Evolutionary conservation across 2,888 invertebrate species (phyloP), one percentile per base, ranked within the genome.

Genomic region (Tinea semifulvella): DNA sequence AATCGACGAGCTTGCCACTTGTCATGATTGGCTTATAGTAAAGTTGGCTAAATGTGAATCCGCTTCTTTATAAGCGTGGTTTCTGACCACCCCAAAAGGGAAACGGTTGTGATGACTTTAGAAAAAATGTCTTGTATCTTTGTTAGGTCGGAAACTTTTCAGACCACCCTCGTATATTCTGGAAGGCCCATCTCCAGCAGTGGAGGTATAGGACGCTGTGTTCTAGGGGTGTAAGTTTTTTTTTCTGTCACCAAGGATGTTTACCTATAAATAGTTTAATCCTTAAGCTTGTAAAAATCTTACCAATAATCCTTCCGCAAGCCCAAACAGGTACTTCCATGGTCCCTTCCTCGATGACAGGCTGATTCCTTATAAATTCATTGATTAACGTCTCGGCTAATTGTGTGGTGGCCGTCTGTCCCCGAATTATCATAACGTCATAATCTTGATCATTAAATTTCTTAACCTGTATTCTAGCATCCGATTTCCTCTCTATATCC

Each of bases 241-340:
- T n/a, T n/a, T n/a, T n/a, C n/a, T n/a, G n/a, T n/a, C n/a, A n/a
- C n/a, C n/a, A n/a, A n/a, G n/a, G n/a, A n/a, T n/a, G n/a, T n/a
- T n/a, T n/a, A n/a, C n/a, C n/a, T n/a, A n/a, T n/a, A n/a, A n/a
- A n/a, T n/a, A n/a, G n/a, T n/a, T n/a, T n/a, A n/a, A n/a, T n/a
- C n/a, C n/a, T n/a, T n/a, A n/a, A n/a, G n/a, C n/a, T n/a, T n/a
- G n/a, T n/a, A 7, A 39, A 13, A 22, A 20, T 22, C 60, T 61
- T 45, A 68, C 85, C 94, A 55, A 92, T 91, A 43, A 96, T 87
- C 58, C 85, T 84, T 1, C 89, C 89, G 43, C 88, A 84, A 17
- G 87, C 79, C 63, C 83, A 84, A 42, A 82, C 70, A 0, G 92
- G 89, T 1, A 94, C 86, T 47, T 70, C 79, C 38, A 91, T 79